These are phyloP conservation scores for Empidonax traillii DNA, from an alignment of 2,113 vertebrate genomes.

Conservation along the genomic window DNA sequence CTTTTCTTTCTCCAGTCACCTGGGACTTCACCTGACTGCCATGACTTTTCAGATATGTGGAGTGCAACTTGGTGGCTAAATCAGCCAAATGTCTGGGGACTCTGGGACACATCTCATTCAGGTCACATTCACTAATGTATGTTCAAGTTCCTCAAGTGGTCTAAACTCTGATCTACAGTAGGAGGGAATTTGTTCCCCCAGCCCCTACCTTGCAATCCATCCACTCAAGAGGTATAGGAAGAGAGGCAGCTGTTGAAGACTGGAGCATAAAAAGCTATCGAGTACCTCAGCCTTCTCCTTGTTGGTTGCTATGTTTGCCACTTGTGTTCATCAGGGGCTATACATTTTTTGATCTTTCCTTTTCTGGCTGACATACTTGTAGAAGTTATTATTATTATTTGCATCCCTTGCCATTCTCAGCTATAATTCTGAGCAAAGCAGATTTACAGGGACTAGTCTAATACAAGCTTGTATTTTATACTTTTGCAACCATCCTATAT, in stretches of 20 bases:
- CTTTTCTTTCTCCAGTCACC: background rate
- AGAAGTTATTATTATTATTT: background rate
- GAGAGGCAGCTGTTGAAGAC: background rate
- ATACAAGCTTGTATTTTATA: background rate
- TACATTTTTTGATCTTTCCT: background rate
- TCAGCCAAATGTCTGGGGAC: background rate
- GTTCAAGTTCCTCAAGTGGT: background rate
- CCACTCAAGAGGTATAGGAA: background rate
- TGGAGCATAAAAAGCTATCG: background rate
- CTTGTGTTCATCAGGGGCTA: background rate
- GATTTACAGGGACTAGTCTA: background rate
- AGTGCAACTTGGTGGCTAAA: background rate
- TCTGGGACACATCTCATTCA: background rate
- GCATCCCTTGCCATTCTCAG: background rate
- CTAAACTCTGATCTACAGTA: background rate
- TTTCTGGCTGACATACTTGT: background rate
- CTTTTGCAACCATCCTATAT: background rate
- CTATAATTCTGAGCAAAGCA: background rate
- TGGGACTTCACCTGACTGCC: background rate
- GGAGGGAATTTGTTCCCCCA: background rate
- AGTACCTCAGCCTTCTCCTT: background rate
- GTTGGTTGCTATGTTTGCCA: background rate
- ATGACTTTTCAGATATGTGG: background rate
- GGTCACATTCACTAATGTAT: background rate
- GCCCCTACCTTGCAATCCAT: background rate